A percentile compares a stretch with the other conserved stretches of the same genome.
Conservation (phyloP, 1,140 invertebrate species). For the Ephestia elutella region DNA sequence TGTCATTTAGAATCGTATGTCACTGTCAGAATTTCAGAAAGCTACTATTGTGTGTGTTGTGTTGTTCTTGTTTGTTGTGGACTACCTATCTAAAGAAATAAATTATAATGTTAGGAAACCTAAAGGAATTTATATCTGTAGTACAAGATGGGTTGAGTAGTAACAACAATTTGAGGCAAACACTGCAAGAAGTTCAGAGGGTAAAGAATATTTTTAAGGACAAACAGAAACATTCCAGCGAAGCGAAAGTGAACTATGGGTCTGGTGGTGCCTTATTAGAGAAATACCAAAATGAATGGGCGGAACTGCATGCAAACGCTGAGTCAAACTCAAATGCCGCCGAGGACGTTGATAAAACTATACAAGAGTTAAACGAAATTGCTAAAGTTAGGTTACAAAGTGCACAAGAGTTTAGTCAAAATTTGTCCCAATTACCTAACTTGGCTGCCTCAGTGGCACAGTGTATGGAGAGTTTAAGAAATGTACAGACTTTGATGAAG, state of each 20-base stretch:
- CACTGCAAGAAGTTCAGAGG: conserved; percentile 64
- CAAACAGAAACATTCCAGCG: conserved; percentile 45
- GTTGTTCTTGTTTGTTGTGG: too few relatives aligned
- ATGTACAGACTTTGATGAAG: conserved; percentile 44
- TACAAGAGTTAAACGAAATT: conserved; percentile 44
- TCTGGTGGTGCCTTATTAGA: conserved; percentile 56
- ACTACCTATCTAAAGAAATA: too few relatives aligned
- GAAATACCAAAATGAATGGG: conserved; percentile 63
- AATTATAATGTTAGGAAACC: conserved; percentile 53
- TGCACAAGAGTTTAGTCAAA: conserved; percentile 51
- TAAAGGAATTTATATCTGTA: conserved; percentile 64
- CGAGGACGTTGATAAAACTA: conserved; percentile 56
- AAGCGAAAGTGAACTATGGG: conserved; percentile 61
- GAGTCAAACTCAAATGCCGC: conserved; percentile 60
- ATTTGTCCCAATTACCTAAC: conserved; percentile 45
- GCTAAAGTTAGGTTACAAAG: conserved; percentile 44
- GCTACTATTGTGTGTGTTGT: too few relatives aligned
- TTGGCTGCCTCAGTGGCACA: conserved; percentile 56
- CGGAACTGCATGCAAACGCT: conserved; percentile 54
- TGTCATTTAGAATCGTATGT: too few relatives aligned
- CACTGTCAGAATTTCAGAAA: too few relatives aligned
- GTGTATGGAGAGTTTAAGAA: conserved; percentile 56
- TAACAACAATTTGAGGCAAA: conserved; percentile 59
- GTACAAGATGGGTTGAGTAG: conserved; percentile 63
- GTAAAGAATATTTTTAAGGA: conserved; percentile 65